Base-by-base conservation (phyloP, 1,140 invertebrate genomes). In the Drosophila punjabiensis region DNA sequence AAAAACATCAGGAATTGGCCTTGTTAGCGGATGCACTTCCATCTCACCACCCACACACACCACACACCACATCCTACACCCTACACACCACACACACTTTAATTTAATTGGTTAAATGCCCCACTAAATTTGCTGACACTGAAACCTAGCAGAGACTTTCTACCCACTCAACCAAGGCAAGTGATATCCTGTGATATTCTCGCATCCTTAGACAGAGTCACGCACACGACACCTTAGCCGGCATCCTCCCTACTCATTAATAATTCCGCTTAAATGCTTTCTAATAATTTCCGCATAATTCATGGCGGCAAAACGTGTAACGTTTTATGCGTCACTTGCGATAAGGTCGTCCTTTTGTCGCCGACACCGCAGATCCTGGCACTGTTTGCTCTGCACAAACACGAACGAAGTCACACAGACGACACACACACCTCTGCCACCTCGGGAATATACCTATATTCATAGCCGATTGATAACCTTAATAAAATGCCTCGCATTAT, bases 401-500 rank as follows among this genome's bases (percentile, higher is more conserved):
- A 84, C 66, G n/a, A 60, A 5, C 5, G 14, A 20, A 45, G n/a
- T 10, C 41, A 10, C 9, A 18, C n/a, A 45, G 41, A 41, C 32
- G 41, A 56, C 39, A 55, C 65, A 53, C 35, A 76, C 82, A 85
- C 82, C 82, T 86, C 65, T 43, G 33, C 41, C 35, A 43, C 56
- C 55, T 62, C 45, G 13, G 20, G 67, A 16, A 33, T 39, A 76
- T 77, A 78, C 76, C 71, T 76, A 76, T 88, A 80, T 90, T 90
- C 87, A 91, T 90, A 90, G 67, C 67, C 86, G 86, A 90, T 90
- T 90, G 86, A 90, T 90, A 90, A 90, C 86, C 86, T 90, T 90
- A 90, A 90, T 90, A 90, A 90, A 90, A 90, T 90, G 86, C 86
- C 82, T 91, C 86, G 84, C 86, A 90, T 90, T 90, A 90, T 90